These are phyloP conservation scores for Phengaris arion DNA, from an alignment of 2,888 invertebrate genomes.

Conservation along the genomic window DNA sequence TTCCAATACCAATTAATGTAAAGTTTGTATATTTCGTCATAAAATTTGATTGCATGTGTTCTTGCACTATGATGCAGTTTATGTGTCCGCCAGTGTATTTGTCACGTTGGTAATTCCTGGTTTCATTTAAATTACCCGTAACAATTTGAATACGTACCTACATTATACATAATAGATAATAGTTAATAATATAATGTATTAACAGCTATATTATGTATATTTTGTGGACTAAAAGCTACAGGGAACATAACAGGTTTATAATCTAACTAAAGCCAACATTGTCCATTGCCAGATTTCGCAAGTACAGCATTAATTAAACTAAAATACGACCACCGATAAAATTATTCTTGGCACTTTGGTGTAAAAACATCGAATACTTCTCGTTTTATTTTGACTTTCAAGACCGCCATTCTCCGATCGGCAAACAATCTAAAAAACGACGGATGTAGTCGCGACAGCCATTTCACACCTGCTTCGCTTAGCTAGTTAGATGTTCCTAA, in stretches of 20 bases:
- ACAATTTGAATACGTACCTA: too few relatives aligned
- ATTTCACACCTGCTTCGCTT: background rate
- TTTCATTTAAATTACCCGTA: too few relatives aligned
- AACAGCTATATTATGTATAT: too few relatives aligned
- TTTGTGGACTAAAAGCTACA: background rate
- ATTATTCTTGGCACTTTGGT: background rate
- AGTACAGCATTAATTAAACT: background rate
- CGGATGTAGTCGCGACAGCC: conserved; percentile 3
- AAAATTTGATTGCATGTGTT: too few relatives aligned
- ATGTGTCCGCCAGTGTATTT: too few relatives aligned
- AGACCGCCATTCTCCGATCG: background rate
- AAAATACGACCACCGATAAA: background rate
- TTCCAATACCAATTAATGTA: too few relatives aligned
- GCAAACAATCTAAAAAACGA: conserved; percentile 2
- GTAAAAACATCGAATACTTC: background rate
- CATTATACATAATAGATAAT: too few relatives aligned
- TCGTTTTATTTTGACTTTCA: background rate
- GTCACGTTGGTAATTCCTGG: too few relatives aligned
- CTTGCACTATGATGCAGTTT: too few relatives aligned
- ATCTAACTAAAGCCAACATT: background rate
- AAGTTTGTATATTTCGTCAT: too few relatives aligned
- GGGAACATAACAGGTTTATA: background rate
- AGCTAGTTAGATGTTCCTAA: background rate
- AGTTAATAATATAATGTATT: too few relatives aligned
- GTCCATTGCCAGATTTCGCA: background rate